Evolutionary conservation across 2,797 vertebrate species (phyloP).

Genomic region (Urocyon cinereoargenteus): DNA sequence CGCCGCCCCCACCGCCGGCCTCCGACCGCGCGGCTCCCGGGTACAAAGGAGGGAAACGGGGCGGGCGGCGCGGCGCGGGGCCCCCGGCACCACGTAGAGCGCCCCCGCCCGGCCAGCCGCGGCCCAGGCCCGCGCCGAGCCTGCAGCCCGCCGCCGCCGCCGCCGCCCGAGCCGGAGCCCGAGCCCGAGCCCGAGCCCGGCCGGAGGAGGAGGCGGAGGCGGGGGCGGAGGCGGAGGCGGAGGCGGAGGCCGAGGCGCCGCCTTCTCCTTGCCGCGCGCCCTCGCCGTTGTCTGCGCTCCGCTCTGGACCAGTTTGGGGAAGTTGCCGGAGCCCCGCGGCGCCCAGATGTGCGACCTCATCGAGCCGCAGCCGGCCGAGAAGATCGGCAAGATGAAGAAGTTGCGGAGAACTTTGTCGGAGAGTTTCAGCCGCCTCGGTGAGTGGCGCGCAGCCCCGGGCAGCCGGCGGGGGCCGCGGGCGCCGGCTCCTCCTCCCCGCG

Average conservation of each 20-base stretch:
- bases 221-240: constrained; percentile 60
- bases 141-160: not conserved
- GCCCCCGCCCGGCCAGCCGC: constrained; percentile 31
- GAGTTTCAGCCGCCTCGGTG: constrained; percentile 97
- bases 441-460: constrained; percentile 81
- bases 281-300: constrained; percentile 74
- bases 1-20: not conserved
- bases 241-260: constrained; percentile 59
- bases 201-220: constrained; percentile 40
- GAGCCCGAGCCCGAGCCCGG: constrained; percentile 23
- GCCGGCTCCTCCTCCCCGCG: not conserved
- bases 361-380: constrained; percentile 92
- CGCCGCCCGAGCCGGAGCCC: not conserved
- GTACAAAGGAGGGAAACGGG: constrained; percentile 70
- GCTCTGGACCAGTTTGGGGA: constrained; percentile 80
- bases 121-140: constrained; percentile 64
- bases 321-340: constrained; percentile 67
- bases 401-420: constrained; percentile 98
- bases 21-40: not conserved
- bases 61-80: constrained; percentile 53
- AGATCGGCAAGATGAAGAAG: constrained; percentile 97
- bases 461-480: not conserved
- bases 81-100: constrained; percentile 65
- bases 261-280: constrained; percentile 74
- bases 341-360: constrained; percentile 93